Conservation (phyloP, 2,797 vertebrate genomes). For the Danio aesculapii region DNA sequence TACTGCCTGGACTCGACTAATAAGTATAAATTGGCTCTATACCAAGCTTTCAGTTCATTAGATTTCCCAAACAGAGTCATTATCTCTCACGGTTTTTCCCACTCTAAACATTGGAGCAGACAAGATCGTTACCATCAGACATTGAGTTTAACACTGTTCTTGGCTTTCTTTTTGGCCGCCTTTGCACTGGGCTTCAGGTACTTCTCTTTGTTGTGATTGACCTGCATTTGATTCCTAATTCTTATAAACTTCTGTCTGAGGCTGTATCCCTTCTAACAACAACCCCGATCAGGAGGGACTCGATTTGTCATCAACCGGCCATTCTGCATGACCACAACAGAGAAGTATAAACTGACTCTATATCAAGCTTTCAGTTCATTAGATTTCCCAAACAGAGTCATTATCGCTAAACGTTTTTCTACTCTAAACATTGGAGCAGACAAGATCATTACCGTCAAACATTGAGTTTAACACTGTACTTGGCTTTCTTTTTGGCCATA, state of each 20-base stretch:
- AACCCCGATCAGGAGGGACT: too few relatives aligned
- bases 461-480: slow-evolving; percentile 71
- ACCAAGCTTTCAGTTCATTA: not conserved
- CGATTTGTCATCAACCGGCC: too few relatives aligned
- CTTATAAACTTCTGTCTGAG: too few relatives aligned
- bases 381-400: not conserved
- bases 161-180: slow-evolving; percentile 79
- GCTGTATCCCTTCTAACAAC: too few relatives aligned
- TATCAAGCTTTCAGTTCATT: not conserved
- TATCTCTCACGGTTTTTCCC: not conserved
- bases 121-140: slow-evolving; percentile 78
- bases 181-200: slow-evolving; percentile 77
- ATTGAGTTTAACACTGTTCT: slow-evolving; percentile 71
- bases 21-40: too few relatives aligned
- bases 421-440: slow-evolving; percentile 90
- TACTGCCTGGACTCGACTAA: too few relatives aligned
- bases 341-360: too few relatives aligned
- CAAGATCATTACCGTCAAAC: slow-evolving; percentile 79
- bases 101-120: slow-evolving; percentile 90
- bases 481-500: slow-evolving; percentile 79
- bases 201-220: slow-evolving; percentile 86
- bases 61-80: not conserved
- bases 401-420: not conserved
- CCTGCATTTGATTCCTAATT: slow-evolving; percentile 75
- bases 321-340: too few relatives aligned